phyloP scores from a whole-genome alignment of 2,113 vertebrate species.

The Ahaetulla prasina region DNA sequence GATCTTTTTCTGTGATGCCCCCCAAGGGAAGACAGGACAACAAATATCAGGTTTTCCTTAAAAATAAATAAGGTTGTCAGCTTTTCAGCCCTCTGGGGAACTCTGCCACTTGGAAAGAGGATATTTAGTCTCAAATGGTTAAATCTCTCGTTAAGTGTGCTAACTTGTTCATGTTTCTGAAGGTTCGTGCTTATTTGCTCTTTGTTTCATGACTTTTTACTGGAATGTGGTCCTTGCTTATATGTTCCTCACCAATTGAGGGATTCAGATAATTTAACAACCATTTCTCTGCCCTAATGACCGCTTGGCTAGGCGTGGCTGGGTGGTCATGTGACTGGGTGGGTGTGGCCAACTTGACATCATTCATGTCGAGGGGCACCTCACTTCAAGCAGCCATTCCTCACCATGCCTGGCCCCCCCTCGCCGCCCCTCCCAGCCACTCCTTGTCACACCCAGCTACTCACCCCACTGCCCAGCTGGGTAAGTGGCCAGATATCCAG shows the following conservation, averaged over 20 bases:
- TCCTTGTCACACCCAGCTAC: no score
- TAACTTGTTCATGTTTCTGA: neutral
- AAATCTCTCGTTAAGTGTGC: neutral
- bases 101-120: neutral
- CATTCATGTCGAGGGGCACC: no score
- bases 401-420: no score
- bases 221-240: neutral
- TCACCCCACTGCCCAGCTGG: no score
- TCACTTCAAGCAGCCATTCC: no score
- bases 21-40: neutral
- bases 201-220: neutral
- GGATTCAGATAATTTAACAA: no score
- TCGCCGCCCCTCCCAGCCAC: no score
- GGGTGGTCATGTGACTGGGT: no score
- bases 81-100: neutral
- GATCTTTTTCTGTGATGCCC: neutral
- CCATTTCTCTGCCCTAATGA: no score
- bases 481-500: no score
- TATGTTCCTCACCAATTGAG: neutral
- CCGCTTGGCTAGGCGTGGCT: no score
- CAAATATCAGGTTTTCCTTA: neutral
- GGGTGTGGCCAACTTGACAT: no score
- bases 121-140: neutral
- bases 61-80: neutral
- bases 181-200: neutral